Percentiles rank a stretch among this genome's conserved stretches.
These are phyloP conservation scores for Neoitamus cyanurus DNA, from an alignment of 2,888 invertebrate genomes.

Conservation along the genomic window DNA sequence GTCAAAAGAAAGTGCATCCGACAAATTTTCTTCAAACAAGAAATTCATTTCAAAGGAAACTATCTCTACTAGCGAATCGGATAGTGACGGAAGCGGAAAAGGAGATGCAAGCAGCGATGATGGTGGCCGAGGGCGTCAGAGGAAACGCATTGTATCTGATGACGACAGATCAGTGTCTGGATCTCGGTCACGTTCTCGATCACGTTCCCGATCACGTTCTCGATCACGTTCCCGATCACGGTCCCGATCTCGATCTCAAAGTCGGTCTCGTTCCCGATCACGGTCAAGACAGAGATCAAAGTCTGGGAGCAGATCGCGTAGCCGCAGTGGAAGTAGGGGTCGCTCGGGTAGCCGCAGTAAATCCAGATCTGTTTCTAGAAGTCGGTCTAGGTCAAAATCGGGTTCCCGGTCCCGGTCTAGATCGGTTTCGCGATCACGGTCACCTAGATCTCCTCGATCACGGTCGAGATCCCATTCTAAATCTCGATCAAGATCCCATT, in stretches of 20 bases:
- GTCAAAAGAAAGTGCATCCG: slow-evolving; percentile 64
- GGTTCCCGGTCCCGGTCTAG: slow-evolving; percentile 59
- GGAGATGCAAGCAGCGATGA: slow-evolving; percentile 68
- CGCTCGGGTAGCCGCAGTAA: slow-evolving; percentile 64
- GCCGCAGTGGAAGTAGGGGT: slow-evolving; percentile 63
- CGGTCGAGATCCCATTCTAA: slow-evolving; percentile 64
- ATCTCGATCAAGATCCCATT: slow-evolving; percentile 62
- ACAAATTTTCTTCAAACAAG: slow-evolving; percentile 84
- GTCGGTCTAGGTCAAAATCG: slow-evolving; percentile 54
- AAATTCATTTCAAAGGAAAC: slow-evolving; percentile 94
- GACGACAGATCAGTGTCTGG: slow-evolving; percentile 67
- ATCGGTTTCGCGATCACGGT: slow-evolving; percentile 56
- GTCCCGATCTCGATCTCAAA: slow-evolving; percentile 54
- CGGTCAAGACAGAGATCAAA: slow-evolving; percentile 56
- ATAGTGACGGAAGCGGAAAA: slow-evolving; percentile 72
- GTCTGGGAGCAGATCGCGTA: slow-evolving; percentile 62
- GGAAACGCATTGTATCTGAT: slow-evolving; percentile 73
- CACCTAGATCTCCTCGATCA: too few relatives aligned
- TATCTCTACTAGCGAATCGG: slow-evolving; percentile 90
- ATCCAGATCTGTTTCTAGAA: slow-evolving; percentile 61
- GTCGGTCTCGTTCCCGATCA: slow-evolving; percentile 65
- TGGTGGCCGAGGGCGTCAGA: slow-evolving; percentile 67
- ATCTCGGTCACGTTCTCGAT: slow-evolving; percentile 59
- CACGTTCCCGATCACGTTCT: slow-evolving; percentile 63
- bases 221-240: slow-evolving; percentile 64